Base-by-base conservation (phyloP, 2,113 vertebrate genomes). In the Ailurus styani region DNA sequence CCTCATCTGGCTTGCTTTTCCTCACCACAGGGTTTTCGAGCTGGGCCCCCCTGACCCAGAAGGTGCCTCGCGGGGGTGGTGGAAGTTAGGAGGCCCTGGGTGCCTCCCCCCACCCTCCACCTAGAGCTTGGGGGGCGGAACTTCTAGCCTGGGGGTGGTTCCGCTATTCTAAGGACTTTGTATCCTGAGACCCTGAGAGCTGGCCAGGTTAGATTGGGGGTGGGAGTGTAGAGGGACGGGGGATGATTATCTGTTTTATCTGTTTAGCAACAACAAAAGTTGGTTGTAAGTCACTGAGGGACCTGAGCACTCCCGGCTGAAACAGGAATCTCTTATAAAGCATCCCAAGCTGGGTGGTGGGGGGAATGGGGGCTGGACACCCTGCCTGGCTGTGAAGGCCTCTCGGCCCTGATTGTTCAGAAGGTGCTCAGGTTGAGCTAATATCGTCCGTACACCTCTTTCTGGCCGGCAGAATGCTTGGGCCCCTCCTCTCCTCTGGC, bases 21-120 rank as follows among this genome's bases (percentile, higher is more conserved):
- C 42, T 96, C 75, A 86, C 75, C 62, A 64, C 25, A 97, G 82
- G 54, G 21, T 79, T 97, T 93, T 77, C 81, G 94, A 31, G 31
- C 40, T 66, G 79, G 42, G 34, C 18, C 90, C n/a, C 45, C 60
- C n/a, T 78, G 34, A 84, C 70, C 31, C 50, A 77, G 37, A 79
- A 89, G 9, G n/a, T 20, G 3, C 64, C 57, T 66, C 14, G 29
- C 47, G 8, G 75, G 52, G 73, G 34, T 75, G n/a, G n/a, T 88
- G 9, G 54, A 91, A 86, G 37, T 78, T 81, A 54, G 31, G 15
- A 10, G 18, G 10, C 20, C 40, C 29, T 72, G 27, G 5, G 55
- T 62, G 60, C 60, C 27, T 70, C 3, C 27, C 31, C 34, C 3
- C 0, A 7, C 64, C 64, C 15, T 7, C 21, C 57, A 27, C 57